Base-by-base conservation (phyloP, 2,888 invertebrate species). In the Physocephala rufipes region DNA sequence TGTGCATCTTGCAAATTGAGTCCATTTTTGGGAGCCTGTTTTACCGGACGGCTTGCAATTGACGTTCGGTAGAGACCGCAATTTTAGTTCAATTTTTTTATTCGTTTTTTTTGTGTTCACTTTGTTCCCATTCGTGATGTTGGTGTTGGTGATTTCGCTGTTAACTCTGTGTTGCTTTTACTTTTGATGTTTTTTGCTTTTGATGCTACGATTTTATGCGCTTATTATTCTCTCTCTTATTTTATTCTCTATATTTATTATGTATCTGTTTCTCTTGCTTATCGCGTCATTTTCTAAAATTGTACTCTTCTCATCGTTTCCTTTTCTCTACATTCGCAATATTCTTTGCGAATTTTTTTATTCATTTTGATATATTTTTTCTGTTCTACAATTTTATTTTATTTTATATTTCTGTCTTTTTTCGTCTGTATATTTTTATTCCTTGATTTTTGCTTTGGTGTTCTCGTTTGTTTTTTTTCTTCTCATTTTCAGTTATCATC, bases 1-100 rank as follows among this genome's bases (percentile, higher is more conserved):
- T 59, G 59, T 59, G 19, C 36, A 59, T 28, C 16, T 59, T 59
- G 49, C 49, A 36, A 36, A 28, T 15, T 36, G 9, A 36, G 36
- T 9, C 36, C 36, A 4, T 7, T n/a, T n/a, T 26, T 26, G 3
- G 2, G 24, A 55, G 7, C 16, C 15, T 16, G 13, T 26, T 15
- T 26, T 16, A 26, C 1, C 53, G 24, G 53, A 53, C 53, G 13
- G 53, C 24, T 53, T 53, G 53, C 24, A 16, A 26, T 19, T 55
- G 24, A 21, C 9, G 55, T 4, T 26, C 26, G 24, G 9, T 1
- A 3, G 55, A 24, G 55, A 24, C 55, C 26, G 24, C 5, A 36
- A 4, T 36, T 9, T 36, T 36, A 7, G 16, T 36, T 28, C 36
- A 30, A 19, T 19, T 28, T 36, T 28, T 61, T 36, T 36, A 9